Conservation (phyloP, 2,113 vertebrate genomes). For the Muntiacus muntjak region DNA sequence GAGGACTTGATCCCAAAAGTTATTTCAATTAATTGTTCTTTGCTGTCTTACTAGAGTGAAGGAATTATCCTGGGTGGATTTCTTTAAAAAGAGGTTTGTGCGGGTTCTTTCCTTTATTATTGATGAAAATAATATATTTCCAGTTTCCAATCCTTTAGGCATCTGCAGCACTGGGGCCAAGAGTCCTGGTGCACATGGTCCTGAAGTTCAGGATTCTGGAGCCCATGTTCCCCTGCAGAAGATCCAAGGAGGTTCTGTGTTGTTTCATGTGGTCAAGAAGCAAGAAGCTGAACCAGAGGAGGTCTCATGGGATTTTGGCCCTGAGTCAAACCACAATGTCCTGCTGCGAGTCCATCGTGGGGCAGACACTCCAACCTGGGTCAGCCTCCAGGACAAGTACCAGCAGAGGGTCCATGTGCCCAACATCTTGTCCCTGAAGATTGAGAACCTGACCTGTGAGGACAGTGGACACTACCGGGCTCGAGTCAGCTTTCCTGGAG, state of each 20-base stretch:
- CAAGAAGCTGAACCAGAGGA: fast-evolving
- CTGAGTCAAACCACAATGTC: fast-evolving
- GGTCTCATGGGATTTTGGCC: fast-evolving
- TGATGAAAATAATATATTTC: not conserved
- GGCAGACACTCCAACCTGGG: fast-evolving
- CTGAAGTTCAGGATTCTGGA: not conserved
- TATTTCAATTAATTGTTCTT: not conserved
- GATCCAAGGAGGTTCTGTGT: not conserved
- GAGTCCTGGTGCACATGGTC: fast-evolving
- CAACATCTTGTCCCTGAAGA: not conserved
- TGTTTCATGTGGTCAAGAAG: fast-evolving
- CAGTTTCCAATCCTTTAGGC: not conserved
- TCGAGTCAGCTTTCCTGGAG: fast-evolving
- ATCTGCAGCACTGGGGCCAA: too few relatives aligned
- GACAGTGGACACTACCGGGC: not conserved
- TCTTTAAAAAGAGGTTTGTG: not conserved
- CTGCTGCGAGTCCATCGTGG: fast-evolving
- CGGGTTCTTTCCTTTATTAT: not conserved
- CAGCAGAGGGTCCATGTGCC: not conserved
- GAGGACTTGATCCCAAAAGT: too few relatives aligned
- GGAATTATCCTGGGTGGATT: not conserved
- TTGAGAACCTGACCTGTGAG: not conserved
- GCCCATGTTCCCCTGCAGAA: fast-evolving
- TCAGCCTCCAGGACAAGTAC: not conserved
- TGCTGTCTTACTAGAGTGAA: not conserved